Percentiles rank a stretch among this genome's conserved stretches.
Evolutionary conservation across 1,140 invertebrate species (phyloP).

Genomic region (Dendroctonus ponderosae): DNA sequence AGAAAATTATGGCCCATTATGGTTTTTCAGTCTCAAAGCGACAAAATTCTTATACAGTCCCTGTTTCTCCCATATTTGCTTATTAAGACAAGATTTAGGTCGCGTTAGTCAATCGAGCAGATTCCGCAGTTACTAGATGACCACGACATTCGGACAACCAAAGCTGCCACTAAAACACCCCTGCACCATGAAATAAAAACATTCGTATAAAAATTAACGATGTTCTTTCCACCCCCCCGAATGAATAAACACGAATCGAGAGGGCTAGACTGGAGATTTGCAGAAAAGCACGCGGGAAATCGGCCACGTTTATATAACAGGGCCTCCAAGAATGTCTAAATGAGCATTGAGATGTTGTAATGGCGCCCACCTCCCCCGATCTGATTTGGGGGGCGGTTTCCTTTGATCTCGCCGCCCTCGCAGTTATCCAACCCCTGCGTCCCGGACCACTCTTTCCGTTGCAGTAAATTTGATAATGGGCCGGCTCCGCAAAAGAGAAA

Average conservation of each 20-base stretch:
- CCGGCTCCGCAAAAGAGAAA: constrained; percentile 1
- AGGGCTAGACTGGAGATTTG: constrained; percentile 24
- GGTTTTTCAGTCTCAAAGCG: too few relatives aligned
- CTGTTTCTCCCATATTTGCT: too few relatives aligned
- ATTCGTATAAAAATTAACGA: constrained; percentile 30
- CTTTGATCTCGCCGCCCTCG: constrained; percentile 51
- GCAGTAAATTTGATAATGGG: constrained; percentile 22
- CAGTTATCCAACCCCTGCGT: constrained; percentile 33
- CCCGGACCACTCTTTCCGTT: constrained; percentile 28
- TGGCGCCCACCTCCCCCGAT: constrained; percentile 50
- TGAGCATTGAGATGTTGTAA: constrained; percentile 52
- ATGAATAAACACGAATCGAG: constrained; percentile 21
- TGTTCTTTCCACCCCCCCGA: constrained; percentile 18
- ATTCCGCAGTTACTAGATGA: too few relatives aligned
- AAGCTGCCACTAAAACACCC: too few relatives aligned
- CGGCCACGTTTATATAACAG: constrained; percentile 24
- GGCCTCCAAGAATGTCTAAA: constrained; percentile 48
- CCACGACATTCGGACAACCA: too few relatives aligned
- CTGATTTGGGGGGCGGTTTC: constrained; percentile 51
- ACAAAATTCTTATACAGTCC: too few relatives aligned
- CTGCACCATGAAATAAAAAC: too few relatives aligned
- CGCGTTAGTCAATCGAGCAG: too few relatives aligned
- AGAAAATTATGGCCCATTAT: too few relatives aligned
- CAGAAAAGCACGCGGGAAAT: constrained; percentile 17
- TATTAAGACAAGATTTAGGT: too few relatives aligned